Base-by-base conservation (phyloP, 2,888 invertebrate genomes). In the Drosophila paramelanica region DNA sequence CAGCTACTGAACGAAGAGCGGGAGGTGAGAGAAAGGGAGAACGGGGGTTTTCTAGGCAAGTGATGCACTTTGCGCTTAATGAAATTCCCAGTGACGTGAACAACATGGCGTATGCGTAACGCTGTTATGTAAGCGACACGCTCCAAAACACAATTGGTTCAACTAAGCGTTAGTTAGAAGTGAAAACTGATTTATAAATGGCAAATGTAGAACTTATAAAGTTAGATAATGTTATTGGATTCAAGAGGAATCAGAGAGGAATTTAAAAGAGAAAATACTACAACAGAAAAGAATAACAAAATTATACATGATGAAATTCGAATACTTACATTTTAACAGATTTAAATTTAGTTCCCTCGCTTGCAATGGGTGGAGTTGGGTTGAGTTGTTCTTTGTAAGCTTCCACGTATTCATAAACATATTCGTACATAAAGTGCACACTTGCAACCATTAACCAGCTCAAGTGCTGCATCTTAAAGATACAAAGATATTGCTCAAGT, bases 51-150 rank as follows among this genome's bases (percentile, higher is more conserved):
- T 36, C 25, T 57, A 55, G 82, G 66, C 58, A 60, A 56, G 61
- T 60, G 67, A 52, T 72, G 71, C 88, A 85, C 81, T 75, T 84
- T 81, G 61, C 76, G 79, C 72, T 74, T 82, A 86, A 88, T 83
- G 77, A 86, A 77, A 88, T 79, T 81, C 58, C 61, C 70, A 60
- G 58, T 71, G 73, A 61, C 62, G 64, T 71, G 70, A 43, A 51
- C 76, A 62, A 62, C 86, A 67, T 57, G 88, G 67, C 82, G 76
- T 76, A 85, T 88, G 85, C 70, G 72, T 73, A 66, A 73, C 67
- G 57, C n/a, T 56, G 38, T 50, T 58, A 49, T 39, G 45, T 46
- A 55, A 38, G 41, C 52, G 51, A 50, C 60, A 65, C 57, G 20
- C 53, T 47, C 33, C 31, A 31, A 68, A 55, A 31, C 36, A 33